These are phyloP conservation scores for Neoseiulus cucumeris DNA, from an alignment of 1,140 invertebrate genomes.

Conservation along the genomic window DNA sequence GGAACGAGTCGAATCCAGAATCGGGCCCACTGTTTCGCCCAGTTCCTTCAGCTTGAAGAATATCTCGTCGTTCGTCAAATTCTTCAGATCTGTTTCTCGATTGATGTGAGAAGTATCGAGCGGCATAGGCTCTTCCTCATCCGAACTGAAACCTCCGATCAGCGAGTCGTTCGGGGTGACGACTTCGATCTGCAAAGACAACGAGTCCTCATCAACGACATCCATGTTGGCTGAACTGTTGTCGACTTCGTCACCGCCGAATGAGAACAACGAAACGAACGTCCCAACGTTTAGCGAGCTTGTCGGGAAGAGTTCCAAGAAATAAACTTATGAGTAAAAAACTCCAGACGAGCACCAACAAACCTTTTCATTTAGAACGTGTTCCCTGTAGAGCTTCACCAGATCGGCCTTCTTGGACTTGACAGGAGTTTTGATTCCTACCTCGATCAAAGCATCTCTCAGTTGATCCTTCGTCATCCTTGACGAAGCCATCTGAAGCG, in stretches of 20 bases:
- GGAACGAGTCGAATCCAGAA: neutral
- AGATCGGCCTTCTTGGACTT: neutral
- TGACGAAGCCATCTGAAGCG: neutral
- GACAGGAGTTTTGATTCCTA: neutral
- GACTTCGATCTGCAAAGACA: too few relatives aligned
- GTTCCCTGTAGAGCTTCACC: neutral
- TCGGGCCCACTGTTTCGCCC: neutral
- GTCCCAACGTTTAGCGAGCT: too few relatives aligned
- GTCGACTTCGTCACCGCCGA: too few relatives aligned
- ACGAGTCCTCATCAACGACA: too few relatives aligned
- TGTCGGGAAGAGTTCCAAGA: too few relatives aligned
- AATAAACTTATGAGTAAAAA: too few relatives aligned
- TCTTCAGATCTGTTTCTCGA: neutral
- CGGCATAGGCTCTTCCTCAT: neutral
- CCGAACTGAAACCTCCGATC: conserved; percentile 6
- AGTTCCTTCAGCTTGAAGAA: conserved; percentile 5
- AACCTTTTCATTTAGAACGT: neutral
- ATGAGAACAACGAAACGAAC: too few relatives aligned
- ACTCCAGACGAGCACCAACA: too few relatives aligned
- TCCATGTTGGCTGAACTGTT: too few relatives aligned
- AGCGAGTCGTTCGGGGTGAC: neutral
- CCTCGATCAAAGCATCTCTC: neutral
- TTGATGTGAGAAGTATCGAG: neutral
- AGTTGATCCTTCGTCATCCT: conserved; percentile 4
- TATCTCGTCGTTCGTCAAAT: conserved; percentile 3